These are phyloP conservation scores for Caenorhabditis angaria DNA, from an alignment of 2,888 invertebrate species.

Conservation along the genomic window DNA sequence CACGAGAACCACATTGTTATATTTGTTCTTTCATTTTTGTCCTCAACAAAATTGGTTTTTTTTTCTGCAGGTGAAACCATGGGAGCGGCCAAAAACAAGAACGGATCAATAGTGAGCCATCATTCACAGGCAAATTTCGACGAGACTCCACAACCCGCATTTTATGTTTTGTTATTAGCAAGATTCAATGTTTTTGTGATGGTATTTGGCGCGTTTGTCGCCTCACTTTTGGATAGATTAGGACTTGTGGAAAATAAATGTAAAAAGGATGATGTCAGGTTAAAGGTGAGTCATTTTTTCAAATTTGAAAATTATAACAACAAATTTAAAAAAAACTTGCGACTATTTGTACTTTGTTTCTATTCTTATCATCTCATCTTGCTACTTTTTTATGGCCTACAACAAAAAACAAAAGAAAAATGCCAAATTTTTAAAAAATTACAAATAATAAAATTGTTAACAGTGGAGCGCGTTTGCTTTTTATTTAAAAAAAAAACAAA, in stretches of 20 bases:
- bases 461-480: too few relatives aligned
- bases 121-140: conserved; percentile 13
- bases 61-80: neutral
- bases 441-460: conserved; percentile 3
- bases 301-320: neutral
- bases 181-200: conserved; percentile 49
- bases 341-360: conserved; percentile 25
- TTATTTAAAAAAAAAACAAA: neutral
- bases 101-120: neutral
- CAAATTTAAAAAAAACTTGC: neutral
- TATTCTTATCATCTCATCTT: conserved; percentile 5
- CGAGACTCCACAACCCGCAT: conserved; percentile 38
- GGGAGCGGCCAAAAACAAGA: neutral
- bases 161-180: conserved; percentile 47
- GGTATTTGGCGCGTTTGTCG: conserved; percentile 42
- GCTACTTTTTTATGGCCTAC: neutral
- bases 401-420: conserved; percentile 13
- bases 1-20: too few relatives aligned
- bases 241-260: conserved; percentile 40
- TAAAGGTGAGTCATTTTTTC: conserved; percentile 27
- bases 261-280: conserved; percentile 36
- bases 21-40: neutral
- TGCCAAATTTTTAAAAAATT: conserved; percentile 7
- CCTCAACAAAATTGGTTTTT: neutral
- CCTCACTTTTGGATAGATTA: conserved; percentile 44